phyloP scores from a whole-genome alignment of 37 sponge, comb jelly and placozoan genomes.

The Halichondria panicea region DNA sequence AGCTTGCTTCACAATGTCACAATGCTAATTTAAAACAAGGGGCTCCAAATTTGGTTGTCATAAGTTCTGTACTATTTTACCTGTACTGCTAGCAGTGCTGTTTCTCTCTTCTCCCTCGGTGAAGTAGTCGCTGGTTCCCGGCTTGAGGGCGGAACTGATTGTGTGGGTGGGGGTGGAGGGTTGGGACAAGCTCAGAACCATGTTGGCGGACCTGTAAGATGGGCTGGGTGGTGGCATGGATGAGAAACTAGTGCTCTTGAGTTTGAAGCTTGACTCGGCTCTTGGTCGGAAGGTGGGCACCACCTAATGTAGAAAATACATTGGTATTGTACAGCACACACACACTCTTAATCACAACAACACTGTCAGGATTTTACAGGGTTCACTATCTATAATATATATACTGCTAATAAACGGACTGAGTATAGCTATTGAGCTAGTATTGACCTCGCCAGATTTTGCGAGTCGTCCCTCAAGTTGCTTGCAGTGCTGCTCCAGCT shows the following conservation, averaged over 20 bases:
- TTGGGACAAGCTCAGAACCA: background rate
- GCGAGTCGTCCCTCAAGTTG: constrained; percentile 42
- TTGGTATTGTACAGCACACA: background rate
- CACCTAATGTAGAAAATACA: background rate
- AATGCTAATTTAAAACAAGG: no score
- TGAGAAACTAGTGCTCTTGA: background rate
- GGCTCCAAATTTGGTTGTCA: no score
- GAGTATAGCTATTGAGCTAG: background rate
- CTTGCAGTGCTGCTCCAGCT: constrained; percentile 26
- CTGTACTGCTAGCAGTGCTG: no score
- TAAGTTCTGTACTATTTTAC: no score
- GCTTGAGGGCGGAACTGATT: background rate
- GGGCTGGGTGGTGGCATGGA: background rate
- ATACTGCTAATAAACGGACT: background rate
- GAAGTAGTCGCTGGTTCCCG: no score
- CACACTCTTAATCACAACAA: background rate
- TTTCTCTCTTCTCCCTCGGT: no score
- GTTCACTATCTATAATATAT: background rate
- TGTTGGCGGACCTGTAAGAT: background rate
- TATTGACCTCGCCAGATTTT: constrained; percentile 62
- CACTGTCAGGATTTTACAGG: background rate
- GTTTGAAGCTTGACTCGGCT: background rate
- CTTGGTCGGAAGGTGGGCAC: background rate
- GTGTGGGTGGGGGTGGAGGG: background rate
- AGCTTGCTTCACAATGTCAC: no score